phyloP scores from a whole-genome alignment of 2,113 vertebrate species.

The Pedionomus torquatus region DNA sequence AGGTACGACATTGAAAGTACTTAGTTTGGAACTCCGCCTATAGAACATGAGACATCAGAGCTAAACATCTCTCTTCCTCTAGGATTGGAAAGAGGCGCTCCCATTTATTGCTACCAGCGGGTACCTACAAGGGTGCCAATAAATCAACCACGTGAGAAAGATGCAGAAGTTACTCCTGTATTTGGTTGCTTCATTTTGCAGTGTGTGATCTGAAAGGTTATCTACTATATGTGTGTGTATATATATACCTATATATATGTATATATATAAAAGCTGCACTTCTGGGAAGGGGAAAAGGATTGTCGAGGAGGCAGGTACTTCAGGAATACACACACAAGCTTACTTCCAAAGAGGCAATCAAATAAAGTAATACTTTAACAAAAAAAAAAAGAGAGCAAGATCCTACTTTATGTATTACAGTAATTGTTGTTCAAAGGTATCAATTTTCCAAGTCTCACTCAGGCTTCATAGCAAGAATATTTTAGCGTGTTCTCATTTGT shows the following conservation, averaged over 20 bases:
- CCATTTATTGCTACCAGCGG: background rate
- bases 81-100: background rate
- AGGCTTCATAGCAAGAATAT: background rate
- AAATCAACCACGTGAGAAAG: background rate
- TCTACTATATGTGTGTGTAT: accelerated
- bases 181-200: background rate
- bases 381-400: background rate
- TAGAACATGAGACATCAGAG: background rate
- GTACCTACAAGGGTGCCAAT: background rate
- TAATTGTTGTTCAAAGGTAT: background rate
- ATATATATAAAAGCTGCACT: background rate
- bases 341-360: background rate
- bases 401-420: background rate
- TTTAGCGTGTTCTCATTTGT: background rate
- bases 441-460: background rate
- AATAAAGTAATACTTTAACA: background rate
- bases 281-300: background rate
- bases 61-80: background rate
- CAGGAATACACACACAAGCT: background rate
- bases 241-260: accelerated
- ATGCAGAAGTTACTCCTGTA: background rate
- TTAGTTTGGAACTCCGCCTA: background rate
- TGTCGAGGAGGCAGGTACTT: background rate
- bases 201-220: background rate
- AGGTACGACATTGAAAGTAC: background rate